A percentile compares a stretch with the other conserved stretches of the same genome.
Evolutionary conservation across 1,140 invertebrate species (phyloP).

Genomic region (Drosophila grimshawi): DNA sequence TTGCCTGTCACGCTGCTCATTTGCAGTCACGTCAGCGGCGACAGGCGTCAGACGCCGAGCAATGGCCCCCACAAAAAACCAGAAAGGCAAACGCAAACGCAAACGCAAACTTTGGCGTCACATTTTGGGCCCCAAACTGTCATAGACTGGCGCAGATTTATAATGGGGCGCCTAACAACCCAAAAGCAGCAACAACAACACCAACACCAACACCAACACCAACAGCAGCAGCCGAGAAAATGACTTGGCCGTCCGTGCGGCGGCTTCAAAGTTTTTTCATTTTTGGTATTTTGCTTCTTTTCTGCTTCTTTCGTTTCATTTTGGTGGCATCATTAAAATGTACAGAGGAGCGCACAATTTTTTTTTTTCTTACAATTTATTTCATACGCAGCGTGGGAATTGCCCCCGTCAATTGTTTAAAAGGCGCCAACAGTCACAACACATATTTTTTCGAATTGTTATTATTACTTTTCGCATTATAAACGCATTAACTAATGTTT

Average conservation of each 20-base stretch:
- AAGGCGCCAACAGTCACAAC: conserved; percentile 63
- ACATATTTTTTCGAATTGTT: conserved; percentile 4
- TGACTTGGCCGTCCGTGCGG: conserved; percentile 69
- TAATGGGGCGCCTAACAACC: conserved; percentile 76
- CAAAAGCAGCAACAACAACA: conserved; percentile 36
- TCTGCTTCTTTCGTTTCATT: conserved; percentile 26
- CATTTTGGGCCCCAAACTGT: conserved; percentile 66
- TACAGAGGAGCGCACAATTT: conserved; percentile 74
- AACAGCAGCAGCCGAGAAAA: conserved; percentile 45
- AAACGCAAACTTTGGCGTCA: conserved; percentile 54
- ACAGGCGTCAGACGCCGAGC: conserved; percentile 62
- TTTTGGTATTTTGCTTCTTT: conserved; percentile 45
- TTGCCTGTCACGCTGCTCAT: conserved; percentile 53
- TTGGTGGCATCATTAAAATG: conserved; percentile 80
- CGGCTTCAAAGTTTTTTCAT: conserved; percentile 73
- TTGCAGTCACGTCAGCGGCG: conserved; percentile 73
- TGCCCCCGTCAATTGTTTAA: conserved; percentile 70
- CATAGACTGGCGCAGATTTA: conserved; percentile 78
- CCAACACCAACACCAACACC: conserved; percentile 8
- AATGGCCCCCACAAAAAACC: conserved; percentile 73
- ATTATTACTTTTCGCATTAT: conserved; percentile 68
- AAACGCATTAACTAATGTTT: conserved; percentile 78
- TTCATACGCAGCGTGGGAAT: conserved; percentile 82
- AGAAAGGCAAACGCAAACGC: conserved; percentile 24
- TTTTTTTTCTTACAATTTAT: conserved; percentile 58